phyloP scores from a whole-genome alignment of 2,888 invertebrate genomes.

The Nemapogon koenigi region DNA sequence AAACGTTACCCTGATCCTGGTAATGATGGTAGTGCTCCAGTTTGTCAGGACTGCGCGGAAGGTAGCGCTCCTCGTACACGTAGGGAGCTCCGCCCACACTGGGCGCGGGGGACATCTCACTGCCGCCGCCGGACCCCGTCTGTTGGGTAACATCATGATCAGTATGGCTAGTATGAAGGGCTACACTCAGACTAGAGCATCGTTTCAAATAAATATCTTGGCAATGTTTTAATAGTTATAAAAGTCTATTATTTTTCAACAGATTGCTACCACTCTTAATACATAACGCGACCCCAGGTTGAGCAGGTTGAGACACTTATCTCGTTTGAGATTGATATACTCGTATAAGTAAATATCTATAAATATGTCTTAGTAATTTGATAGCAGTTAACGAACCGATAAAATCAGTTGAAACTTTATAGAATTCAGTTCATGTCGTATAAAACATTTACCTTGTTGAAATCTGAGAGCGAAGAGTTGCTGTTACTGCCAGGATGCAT shows the following conservation, averaged over 20 bases:
- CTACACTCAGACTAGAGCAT: too few species aligned
- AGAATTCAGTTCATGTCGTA: neutral
- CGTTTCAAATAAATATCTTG: too few species aligned
- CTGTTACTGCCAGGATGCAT: constrained; percentile 27
- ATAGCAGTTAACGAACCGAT: too few species aligned
- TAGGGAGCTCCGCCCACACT: constrained; percentile 17
- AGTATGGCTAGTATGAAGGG: too few species aligned
- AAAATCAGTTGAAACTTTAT: neutral
- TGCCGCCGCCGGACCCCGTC: constrained; percentile 13
- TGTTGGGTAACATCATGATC: too few species aligned
- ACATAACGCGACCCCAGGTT: too few species aligned
- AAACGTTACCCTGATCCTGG: constrained; percentile 33
- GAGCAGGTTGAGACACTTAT: too few species aligned
- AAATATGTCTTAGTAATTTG: too few species aligned
- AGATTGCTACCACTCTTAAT: too few species aligned
- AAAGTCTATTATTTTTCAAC: too few species aligned
- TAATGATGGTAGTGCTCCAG: constrained; percentile 31
- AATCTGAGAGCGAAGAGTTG: constrained; percentile 41
- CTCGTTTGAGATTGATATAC: too few species aligned
- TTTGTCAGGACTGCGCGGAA: neutral
- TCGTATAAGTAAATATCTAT: neutral
- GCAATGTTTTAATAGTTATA: too few species aligned
- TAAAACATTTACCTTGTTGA: constrained; percentile 32
- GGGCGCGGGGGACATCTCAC: constrained; percentile 32
- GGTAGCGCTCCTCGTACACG: constrained; percentile 4